These are phyloP conservation scores for Ptychochromis oligacanthus DNA, from an alignment of 2,113 vertebrate species.

Conservation along the genomic window DNA sequence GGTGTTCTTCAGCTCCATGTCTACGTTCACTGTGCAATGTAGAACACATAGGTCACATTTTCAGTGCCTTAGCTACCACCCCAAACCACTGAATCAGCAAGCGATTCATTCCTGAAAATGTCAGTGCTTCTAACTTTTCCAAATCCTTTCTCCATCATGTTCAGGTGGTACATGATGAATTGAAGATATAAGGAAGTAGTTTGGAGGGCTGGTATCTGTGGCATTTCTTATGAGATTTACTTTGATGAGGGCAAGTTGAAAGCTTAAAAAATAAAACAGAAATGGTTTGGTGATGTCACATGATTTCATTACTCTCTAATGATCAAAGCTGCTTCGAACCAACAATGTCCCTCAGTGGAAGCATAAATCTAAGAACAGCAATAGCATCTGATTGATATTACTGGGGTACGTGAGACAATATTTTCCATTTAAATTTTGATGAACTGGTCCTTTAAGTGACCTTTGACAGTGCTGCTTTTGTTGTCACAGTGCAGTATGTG, in stretches of 20 bases:
- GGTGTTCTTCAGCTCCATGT: background rate
- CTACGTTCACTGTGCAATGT: background rate
- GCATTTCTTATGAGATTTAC: background rate
- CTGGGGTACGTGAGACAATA: background rate
- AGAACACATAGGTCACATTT: background rate
- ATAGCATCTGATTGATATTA: background rate
- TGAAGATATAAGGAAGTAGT: background rate
- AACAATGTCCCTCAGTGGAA: background rate
- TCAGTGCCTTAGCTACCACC: background rate
- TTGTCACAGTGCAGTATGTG: background rate
- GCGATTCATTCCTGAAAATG: background rate
- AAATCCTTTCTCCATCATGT: background rate
- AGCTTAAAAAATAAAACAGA: background rate
- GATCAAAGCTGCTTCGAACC: accelerated
- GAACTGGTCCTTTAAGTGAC: background rate
- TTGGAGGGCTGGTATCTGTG: background rate
- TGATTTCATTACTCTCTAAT: background rate
- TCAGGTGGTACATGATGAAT: background rate
- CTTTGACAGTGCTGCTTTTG: background rate
- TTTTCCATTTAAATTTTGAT: background rate
- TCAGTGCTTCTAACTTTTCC: background rate
- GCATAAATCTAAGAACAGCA: accelerated
- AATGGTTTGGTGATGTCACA: background rate
- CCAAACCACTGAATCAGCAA: background rate
- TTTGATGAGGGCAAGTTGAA: background rate